Percentiles rank a stretch among this genome's conserved stretches.
These are phyloP conservation scores for Enhydra lutris DNA, from an alignment of 2,113 vertebrate species.

Conservation along the genomic window DNA sequence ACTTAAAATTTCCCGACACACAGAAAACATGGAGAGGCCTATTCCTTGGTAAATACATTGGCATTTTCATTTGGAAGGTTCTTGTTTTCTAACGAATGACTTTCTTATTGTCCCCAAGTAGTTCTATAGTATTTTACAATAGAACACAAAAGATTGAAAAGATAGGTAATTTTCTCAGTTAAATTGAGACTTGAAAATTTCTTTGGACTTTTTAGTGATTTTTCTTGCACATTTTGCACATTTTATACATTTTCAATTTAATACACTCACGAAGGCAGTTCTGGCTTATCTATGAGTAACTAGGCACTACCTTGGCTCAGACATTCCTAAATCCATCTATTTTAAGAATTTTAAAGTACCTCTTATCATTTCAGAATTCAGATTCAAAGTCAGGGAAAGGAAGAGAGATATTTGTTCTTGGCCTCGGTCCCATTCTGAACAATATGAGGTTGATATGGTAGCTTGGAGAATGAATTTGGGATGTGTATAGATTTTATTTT, in stretches of 20 bases:
- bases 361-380: conserved; percentile 75
- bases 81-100: conserved; percentile 38
- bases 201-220: conserved; percentile 39
- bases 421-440: conserved; percentile 61
- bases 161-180: conserved; percentile 56
- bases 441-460: conserved; percentile 64
- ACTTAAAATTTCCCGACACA: background rate
- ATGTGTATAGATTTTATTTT: conserved; percentile 74
- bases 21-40: background rate
- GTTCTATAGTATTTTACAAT: background rate
- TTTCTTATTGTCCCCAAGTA: conserved; percentile 44
- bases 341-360: conserved; percentile 75
- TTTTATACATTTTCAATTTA: conserved; percentile 70
- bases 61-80: conserved; percentile 43
- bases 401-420: conserved; percentile 70
- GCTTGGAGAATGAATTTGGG: conserved; percentile 63
- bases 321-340: conserved; percentile 73
- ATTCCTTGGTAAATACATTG: conserved; percentile 11
- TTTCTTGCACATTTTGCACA: conserved; percentile 65
- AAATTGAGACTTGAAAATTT: conserved; percentile 65
- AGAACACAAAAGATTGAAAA: conserved; percentile 49
- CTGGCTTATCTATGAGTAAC: conserved; percentile 73
- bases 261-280: conserved; percentile 51
- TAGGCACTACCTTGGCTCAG: conserved; percentile 72
- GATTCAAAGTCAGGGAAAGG: conserved; percentile 69